A percentile compares a stretch with the other conserved stretches of the same genome.
Evolutionary conservation across 2,113 vertebrate species (phyloP).

Genomic region (Dicerorhinus sumatrensis): DNA sequence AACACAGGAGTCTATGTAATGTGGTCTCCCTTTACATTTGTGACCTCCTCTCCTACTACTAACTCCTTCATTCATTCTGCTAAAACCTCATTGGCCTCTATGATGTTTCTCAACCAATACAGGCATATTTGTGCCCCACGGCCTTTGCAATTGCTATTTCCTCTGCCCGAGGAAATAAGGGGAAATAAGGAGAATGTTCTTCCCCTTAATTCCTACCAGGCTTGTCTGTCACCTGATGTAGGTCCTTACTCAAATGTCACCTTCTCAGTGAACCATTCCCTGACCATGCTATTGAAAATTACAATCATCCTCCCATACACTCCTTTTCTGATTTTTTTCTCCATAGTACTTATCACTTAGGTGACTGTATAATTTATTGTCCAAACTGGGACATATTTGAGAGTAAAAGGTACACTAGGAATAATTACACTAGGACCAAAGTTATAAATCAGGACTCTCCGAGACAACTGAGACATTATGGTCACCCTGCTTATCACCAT

Average conservation of each 20-base stretch:
- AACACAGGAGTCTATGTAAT: neutral
- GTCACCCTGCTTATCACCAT: neutral
- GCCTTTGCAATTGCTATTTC: neutral
- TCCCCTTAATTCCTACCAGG: neutral
- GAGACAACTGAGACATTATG: neutral
- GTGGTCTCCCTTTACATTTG: neutral
- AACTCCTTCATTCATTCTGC: neutral
- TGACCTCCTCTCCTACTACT: neutral
- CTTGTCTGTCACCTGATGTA: neutral
- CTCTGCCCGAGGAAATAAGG: no score
- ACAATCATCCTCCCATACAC: neutral
- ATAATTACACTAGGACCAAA: neutral
- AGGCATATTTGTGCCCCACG: neutral
- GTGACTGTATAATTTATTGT: neutral
- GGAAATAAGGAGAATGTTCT: no score
- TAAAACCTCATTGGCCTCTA: neutral
- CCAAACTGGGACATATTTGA: constrained; percentile 5
- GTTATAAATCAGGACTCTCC: neutral
- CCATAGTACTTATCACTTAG: neutral
- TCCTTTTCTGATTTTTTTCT: neutral
- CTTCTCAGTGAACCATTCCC: neutral
- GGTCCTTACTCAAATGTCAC: neutral
- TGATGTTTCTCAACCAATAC: neutral
- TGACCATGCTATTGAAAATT: neutral
- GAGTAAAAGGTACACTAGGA: neutral